Percentiles rank a stretch among this genome's conserved stretches.
phyloP scores from a whole-genome alignment of 2,797 vertebrate species.

The Psittacula echo region DNA sequence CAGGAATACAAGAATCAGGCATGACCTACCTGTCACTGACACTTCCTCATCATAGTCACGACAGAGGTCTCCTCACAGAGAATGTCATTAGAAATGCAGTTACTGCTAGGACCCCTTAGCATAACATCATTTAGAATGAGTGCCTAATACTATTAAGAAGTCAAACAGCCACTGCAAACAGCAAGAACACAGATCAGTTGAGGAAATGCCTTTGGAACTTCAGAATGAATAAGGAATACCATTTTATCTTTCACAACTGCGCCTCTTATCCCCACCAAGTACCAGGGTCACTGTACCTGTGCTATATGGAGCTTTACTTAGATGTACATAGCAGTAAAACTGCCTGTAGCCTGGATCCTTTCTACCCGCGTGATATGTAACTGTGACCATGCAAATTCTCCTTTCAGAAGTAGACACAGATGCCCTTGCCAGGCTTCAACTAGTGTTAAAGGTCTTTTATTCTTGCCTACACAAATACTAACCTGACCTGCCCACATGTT shows the following conservation, averaged over 20 bases:
- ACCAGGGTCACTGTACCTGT: neutral
- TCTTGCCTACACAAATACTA: neutral
- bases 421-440: neutral
- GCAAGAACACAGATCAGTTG: neutral
- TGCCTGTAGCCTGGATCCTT: neutral
- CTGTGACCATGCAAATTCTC: neutral
- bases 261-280: neutral
- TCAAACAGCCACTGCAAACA: slow-evolving; percentile 1
- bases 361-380: neutral
- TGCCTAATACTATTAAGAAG: neutral
- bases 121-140: slow-evolving; percentile 27
- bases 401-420: neutral
- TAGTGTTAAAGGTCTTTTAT: neutral
- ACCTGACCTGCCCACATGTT: neutral
- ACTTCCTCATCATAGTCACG: neutral
- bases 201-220: neutral
- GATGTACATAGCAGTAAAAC: neutral
- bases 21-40: neutral
- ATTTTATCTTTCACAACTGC: neutral
- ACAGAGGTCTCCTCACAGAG: slow-evolving; percentile 15
- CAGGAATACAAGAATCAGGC: neutral
- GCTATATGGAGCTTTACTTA: neutral
- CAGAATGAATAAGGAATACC: neutral
- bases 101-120: neutral
- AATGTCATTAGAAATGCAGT: slow-evolving; percentile 43